phyloP scores from a whole-genome alignment of 2,113 vertebrate genomes.

The Burhinus oedicnemus region DNA sequence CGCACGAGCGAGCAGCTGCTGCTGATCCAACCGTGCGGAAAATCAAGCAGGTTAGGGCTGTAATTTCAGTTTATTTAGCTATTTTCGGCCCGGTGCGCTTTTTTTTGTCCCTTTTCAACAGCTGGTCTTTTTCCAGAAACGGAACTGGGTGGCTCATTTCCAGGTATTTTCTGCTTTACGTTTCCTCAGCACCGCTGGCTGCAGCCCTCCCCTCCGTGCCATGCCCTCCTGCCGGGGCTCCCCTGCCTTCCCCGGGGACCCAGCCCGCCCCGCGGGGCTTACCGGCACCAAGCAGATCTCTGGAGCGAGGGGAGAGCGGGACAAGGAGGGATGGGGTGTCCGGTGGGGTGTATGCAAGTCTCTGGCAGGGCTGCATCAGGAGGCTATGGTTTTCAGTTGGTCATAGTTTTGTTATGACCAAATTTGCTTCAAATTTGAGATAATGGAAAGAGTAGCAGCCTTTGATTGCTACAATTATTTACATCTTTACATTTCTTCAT shows the following conservation, averaged over 20 bases:
- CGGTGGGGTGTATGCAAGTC: background rate
- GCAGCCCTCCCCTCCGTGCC: background rate
- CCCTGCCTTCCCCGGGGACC: fast-evolving
- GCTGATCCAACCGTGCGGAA: background rate
- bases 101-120: background rate
- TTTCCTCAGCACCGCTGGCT: background rate
- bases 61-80: background rate
- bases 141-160: background rate
- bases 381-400: background rate
- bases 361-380: background rate
- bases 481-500: background rate
- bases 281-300: background rate
- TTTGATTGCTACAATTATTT: background rate
- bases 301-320: fast-evolving
- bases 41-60: constrained; percentile 3
- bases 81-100: background rate
- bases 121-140: background rate
- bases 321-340: background rate
- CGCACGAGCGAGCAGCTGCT: background rate
- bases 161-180: background rate
- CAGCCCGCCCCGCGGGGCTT: fast-evolving
- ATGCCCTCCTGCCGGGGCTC: background rate
- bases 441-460: background rate
- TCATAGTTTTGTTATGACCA: background rate
- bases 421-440: background rate